Evolutionary conservation across 2,113 vertebrate genomes (phyloP), one percentile per base, ranked within the genome.

Genomic region (Ibidorhyncha struthersii): DNA sequence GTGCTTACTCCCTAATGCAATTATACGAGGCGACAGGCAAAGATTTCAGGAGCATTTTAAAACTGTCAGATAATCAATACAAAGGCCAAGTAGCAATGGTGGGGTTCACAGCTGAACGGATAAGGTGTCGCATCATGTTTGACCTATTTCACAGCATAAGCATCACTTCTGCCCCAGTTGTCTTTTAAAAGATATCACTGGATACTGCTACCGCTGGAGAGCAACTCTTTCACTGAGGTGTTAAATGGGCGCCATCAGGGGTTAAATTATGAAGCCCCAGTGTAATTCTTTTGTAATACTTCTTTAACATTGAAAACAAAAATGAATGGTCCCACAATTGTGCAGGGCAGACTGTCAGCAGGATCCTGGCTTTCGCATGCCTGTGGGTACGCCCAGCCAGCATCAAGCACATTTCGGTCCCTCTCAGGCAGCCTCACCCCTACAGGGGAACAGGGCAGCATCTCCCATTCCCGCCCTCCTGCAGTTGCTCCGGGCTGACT

Each of bases 81-180:
- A 0, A 80, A 82, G 74, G 63, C 74, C 0, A 8, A 82, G 80
- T 23, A 86, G 88, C 49, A n/a, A 20, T 59, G 77, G 65, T 91
- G 82, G 91, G 34, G 84, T 58, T 95, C 77, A 9, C 90, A 84
- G 70, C 91, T 85, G 50, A 95, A 59, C 21, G 1, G 90, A 91
- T 36, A 86, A 89, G 94, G 91, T 97, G 95, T 95, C 7, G 0
- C 71, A 56, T 80, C 92, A 78, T 3, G 4, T 97, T 55, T 95
- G 96, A 96, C 96, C 96, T 96, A 96, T 95, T 97, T 97, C 94
- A 89, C 89, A 95, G 62, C 86, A 85, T 73, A 71, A 95, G 62
- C 92, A 96, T 96, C 83, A 50, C 94, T 97, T 97, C 96, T 96
- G 95, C 96, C 63, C 93, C 89, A 94, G 82, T 83, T 96, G 82